Base-by-base conservation (phyloP, 2,797 vertebrate genomes). In the Eleutherodactylus coqui region DNA sequence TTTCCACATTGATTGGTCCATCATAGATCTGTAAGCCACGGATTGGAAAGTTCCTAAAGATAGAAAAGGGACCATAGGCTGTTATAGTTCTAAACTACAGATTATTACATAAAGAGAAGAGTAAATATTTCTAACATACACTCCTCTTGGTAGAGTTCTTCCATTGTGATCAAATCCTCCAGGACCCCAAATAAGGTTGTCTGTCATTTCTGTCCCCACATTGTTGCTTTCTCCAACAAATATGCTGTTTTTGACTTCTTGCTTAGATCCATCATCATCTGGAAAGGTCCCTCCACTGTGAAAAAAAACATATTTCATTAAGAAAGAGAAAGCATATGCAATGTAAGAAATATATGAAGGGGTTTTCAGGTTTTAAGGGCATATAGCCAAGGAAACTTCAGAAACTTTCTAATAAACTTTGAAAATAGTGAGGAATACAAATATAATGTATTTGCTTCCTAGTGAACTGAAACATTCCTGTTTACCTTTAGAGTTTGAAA, bases 181-280 rank as follows among this genome's bases (percentile, higher is more conserved):
- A 0, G 93, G 96, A 0, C 98, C 98, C 98, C 98, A 99, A 90
- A 95, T 91, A 13, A 91, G 92, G 0, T 95, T 95, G 90, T 96
- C 95, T 58, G 90, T 90, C 0, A 90, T 91, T 17, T 94, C 93
- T 0, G 95, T 98, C 64, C 98, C 98, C 38, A 92, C 93, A 53
- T 99, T 99, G 36, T 94, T 94, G 14, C 98, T 99, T 92, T 99
- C 98, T 0, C 98, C 98, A 0, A 99, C 98, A 90, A 99, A 99
- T 82, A 99, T 88, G 16, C 97, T 98, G 93, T 99, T 98, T 91
- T 96, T 97, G 89, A 99, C 96, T 90, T 98, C 95, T 93, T 99
- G 98, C 88, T 94, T 96, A 8, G 98, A 98, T 79, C 98, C 98
- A 0, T 99, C 98, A 0, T 99, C 98, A 0, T 99, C 97, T 0